These are phyloP conservation scores for Scomber japonicus DNA, from an alignment of 2,113 vertebrate genomes.

Conservation along the genomic window DNA sequence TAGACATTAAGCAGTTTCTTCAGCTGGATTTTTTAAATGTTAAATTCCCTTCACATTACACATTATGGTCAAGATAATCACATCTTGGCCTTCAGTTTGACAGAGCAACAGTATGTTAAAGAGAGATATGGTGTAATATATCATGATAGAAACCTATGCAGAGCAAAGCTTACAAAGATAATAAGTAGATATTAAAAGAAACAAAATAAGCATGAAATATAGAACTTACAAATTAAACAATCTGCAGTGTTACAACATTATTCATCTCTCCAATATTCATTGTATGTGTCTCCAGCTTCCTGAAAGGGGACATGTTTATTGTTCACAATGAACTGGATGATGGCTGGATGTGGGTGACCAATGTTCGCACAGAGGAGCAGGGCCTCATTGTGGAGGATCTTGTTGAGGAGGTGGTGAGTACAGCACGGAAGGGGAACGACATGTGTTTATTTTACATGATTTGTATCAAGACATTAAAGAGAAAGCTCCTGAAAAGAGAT, in stretches of 20 bases:
- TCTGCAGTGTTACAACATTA: background rate
- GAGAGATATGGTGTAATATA: background rate
- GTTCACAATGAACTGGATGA: slow-evolving; percentile 99
- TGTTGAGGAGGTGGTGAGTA: slow-evolving; percentile 97
- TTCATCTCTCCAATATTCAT: background rate
- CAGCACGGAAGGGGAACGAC: background rate
- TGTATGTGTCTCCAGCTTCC: slow-evolving; percentile 87
- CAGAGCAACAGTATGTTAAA: background rate
- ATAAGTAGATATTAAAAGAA: too few relatives aligned
- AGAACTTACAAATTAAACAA: background rate
- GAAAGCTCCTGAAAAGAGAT: background rate
- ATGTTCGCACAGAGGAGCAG: slow-evolving; percentile 96
- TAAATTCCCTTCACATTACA: background rate
- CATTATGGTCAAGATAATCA: background rate
- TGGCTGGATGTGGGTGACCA: slow-evolving; percentile 99
- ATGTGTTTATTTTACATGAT: background rate
- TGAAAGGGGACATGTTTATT: slow-evolving; percentile 99
- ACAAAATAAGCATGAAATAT: too few relatives aligned
- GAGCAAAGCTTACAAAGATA: background rate
- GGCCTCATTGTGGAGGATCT: slow-evolving; percentile 98
- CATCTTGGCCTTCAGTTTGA: background rate
- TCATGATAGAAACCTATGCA: background rate
- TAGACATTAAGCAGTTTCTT: too few relatives aligned
- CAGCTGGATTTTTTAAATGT: too few relatives aligned
- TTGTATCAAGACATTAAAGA: background rate